Conservation (phyloP, 2,888 invertebrate species). For the Xanthorhoe spadicearia region DNA sequence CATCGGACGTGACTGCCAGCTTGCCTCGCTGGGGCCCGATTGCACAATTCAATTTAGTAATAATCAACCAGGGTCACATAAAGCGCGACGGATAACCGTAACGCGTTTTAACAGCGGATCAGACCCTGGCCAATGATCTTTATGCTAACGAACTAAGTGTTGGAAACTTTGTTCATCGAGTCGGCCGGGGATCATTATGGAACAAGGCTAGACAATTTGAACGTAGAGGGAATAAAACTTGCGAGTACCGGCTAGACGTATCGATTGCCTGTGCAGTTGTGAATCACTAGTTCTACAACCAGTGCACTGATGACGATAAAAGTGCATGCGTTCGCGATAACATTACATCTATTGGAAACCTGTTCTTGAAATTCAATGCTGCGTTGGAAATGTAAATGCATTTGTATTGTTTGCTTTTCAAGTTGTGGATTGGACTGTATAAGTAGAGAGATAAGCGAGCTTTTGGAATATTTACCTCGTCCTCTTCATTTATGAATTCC, state of each 20-base stretch:
- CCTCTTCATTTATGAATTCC: slow-evolving; percentile 75
- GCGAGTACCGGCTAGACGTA: slow-evolving; percentile 51
- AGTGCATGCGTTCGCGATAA: slow-evolving; percentile 34
- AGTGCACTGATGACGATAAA: slow-evolving; percentile 35
- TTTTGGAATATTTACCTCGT: slow-evolving; percentile 63
- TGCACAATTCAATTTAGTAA: slow-evolving; percentile 56
- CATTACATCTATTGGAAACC: slow-evolving; percentile 18
- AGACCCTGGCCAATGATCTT: slow-evolving; percentile 22
- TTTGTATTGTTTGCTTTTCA: slow-evolving; percentile 15
- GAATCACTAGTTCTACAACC: slow-evolving; percentile 43
- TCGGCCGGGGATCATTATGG: slow-evolving; percentile 13
- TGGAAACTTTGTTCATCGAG: slow-evolving; percentile 15
- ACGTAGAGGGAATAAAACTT: slow-evolving; percentile 46
- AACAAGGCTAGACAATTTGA: slow-evolving; percentile 36
- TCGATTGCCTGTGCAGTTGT: slow-evolving; percentile 48
- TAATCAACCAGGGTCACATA: slow-evolving; percentile 54
- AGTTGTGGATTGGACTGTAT: slow-evolving; percentile 15
- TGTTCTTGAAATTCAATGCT: slow-evolving; percentile 22
- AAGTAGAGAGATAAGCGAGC: neutral
- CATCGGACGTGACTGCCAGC: slow-evolving; percentile 44
- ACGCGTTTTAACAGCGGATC: slow-evolving; percentile 25
- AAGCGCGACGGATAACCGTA: slow-evolving; percentile 47
- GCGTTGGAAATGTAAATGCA: slow-evolving; percentile 17
- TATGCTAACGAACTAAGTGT: slow-evolving; percentile 16
- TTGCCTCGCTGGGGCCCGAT: slow-evolving; percentile 51